Conservation (phyloP, 2,113 vertebrate genomes). For the Limanda limanda region DNA sequence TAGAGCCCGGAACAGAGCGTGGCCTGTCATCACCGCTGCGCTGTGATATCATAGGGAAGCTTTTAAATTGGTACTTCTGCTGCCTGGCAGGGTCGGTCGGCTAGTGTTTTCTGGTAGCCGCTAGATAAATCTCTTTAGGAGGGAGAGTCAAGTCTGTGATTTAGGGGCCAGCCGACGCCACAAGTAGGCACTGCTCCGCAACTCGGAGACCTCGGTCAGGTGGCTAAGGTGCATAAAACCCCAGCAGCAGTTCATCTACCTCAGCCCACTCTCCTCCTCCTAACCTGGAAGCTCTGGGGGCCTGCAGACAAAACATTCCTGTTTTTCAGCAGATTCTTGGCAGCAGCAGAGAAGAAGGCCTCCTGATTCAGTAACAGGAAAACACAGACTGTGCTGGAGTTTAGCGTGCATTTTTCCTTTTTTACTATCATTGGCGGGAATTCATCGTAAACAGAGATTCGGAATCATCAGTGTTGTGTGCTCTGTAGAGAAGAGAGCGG, state of each 20-base stretch:
- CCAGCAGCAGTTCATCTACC: conserved; percentile 21
- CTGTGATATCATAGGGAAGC: conserved; percentile 62
- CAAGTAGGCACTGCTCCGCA: conserved; percentile 40
- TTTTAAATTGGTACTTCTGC: conserved; percentile 73
- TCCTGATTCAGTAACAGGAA: conserved; percentile 44
- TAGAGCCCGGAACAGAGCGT: conserved; percentile 43
- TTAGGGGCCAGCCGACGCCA: conserved; percentile 42
- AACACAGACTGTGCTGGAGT: conserved; percentile 37
- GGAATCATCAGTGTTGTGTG: conserved; percentile 29
- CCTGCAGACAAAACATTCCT: conserved; percentile 54
- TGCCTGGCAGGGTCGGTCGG: conserved; percentile 45
- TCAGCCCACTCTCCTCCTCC: conserved; percentile 23
- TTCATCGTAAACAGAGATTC: conserved; percentile 59
- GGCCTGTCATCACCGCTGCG: conserved; percentile 64
- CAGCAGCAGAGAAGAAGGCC: conserved; percentile 32
- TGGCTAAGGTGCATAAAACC: conserved; percentile 31
- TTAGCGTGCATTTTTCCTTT: conserved; percentile 31
- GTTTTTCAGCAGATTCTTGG: conserved; percentile 60
- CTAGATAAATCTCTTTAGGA: conserved; percentile 59
- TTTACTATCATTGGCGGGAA: conserved; percentile 55
- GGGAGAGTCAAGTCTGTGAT: conserved; percentile 52
- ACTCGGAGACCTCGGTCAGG: conserved; percentile 21
- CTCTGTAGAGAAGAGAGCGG: conserved; percentile 27
- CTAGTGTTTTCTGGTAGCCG: conserved; percentile 55
- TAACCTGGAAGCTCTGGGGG: conserved; percentile 36